Conservation (phyloP, 2,797 vertebrate genomes). For the Odontamblyopus rebecca region DNA sequence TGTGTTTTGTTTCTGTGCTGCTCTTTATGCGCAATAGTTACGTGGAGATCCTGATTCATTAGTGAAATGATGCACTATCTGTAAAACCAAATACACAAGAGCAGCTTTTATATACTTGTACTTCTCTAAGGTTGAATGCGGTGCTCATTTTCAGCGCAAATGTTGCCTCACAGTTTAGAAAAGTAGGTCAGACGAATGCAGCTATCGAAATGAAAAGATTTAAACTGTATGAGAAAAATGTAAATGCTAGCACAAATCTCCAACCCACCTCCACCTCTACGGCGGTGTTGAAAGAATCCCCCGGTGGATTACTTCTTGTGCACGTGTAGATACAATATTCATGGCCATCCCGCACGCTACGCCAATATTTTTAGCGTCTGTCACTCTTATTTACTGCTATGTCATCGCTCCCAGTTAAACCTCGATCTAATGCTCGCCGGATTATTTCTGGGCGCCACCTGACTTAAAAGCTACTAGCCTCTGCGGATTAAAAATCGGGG, state of each 20-base stretch:
- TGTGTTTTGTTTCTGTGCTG: neutral
- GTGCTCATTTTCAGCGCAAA: neutral
- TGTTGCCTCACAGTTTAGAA: neutral
- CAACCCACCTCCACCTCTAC: neutral
- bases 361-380: neutral
- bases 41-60: no score
- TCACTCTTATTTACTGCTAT: constrained; percentile 3
- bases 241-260: neutral
- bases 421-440: constrained; percentile 25
- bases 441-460: constrained; percentile 57
- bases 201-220: neutral
- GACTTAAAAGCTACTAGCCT: constrained; percentile 63
- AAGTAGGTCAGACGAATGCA: neutral
- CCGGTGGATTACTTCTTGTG: neutral
- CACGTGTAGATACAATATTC: constrained; percentile 5
- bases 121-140: neutral
- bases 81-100: neutral
- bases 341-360: neutral
- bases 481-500: constrained; percentile 56
- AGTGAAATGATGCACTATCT: no score
- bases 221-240: neutral
- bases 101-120: neutral
- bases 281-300: neutral
- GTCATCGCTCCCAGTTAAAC: neutral
- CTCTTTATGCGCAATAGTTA: no score